A percentile compares a stretch with the other conserved stretches of the same genome.
Conservation (phyloP, 2,113 vertebrate genomes). For the Capricornis sumatraensis region DNA sequence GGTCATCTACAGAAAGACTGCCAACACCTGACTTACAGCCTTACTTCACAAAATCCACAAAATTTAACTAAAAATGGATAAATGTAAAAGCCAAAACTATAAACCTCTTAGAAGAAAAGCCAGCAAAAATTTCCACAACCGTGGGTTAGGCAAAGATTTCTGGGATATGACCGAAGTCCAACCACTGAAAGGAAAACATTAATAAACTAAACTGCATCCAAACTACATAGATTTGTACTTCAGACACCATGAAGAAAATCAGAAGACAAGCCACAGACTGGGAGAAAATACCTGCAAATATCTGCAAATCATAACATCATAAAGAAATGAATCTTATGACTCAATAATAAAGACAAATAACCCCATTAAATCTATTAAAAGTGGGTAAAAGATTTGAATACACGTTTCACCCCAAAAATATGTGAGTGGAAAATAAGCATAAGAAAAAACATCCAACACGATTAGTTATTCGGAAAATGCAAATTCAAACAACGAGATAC, state of each 20-base stretch:
- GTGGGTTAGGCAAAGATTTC: background rate
- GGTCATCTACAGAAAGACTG: background rate
- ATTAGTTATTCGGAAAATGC: background rate
- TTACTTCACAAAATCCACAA: background rate
- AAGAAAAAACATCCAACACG: background rate
- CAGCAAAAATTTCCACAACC: background rate
- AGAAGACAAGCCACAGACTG: background rate
- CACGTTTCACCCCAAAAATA: background rate
- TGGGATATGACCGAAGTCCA: background rate
- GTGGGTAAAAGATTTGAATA: background rate
- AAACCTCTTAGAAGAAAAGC: background rate
- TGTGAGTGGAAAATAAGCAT: background rate
- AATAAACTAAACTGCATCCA: background rate
- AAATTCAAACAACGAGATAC: background rate
- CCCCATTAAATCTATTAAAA: background rate
- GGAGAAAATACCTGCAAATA: slow-evolving; percentile 17
- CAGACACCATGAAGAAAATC: background rate
- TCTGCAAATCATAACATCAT: background rate
- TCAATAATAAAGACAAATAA: background rate
- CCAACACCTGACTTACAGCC: background rate
- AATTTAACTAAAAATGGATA: background rate
- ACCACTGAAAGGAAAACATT: background rate
- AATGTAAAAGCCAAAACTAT: background rate
- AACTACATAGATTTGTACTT: background rate
- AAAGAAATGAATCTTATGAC: background rate